Percentiles rank a stretch among this genome's conserved stretches.
phyloP scores from a whole-genome alignment of 1,140 invertebrate species.

The Orchesella cincta region DNA sequence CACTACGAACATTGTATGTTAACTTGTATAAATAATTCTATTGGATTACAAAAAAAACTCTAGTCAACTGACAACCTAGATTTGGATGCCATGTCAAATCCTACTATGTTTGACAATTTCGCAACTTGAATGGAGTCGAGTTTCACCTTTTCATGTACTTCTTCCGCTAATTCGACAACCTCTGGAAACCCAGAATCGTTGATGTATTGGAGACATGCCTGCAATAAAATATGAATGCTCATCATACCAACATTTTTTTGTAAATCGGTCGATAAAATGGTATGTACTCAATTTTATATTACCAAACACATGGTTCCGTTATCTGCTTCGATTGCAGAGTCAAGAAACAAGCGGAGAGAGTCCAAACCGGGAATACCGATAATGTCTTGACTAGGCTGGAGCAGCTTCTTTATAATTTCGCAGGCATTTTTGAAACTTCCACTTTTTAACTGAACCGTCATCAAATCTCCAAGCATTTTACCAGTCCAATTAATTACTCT shows the following conservation, averaged over 20 bases:
- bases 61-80: neutral
- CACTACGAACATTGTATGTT: too few relatives aligned
- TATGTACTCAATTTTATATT: constrained; percentile 41
- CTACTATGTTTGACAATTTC: constrained; percentile 59
- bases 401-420: constrained; percentile 60
- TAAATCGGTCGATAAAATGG: too few relatives aligned
- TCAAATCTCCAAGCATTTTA: constrained; percentile 62
- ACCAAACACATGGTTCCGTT: constrained; percentile 58
- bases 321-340: constrained; percentile 59
- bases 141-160: constrained; percentile 57
- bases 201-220: constrained; percentile 61
- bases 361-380: constrained; percentile 61
- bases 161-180: constrained; percentile 55
- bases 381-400: constrained; percentile 59
- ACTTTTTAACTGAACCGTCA: constrained; percentile 58
- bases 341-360: constrained; percentile 58
- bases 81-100: constrained; percentile 51
- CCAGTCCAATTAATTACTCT: constrained; percentile 60
- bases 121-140: constrained; percentile 58
- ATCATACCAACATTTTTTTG: neutral
- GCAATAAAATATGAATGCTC: constrained; percentile 52
- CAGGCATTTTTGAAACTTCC: constrained; percentile 59
- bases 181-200: constrained; percentile 61
- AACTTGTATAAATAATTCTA: too few relatives aligned
- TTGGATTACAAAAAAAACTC: too few relatives aligned